Percentiles rank a stretch among this genome's conserved stretches.
These are phyloP conservation scores for Sciaenops ocellatus DNA, from an alignment of 2,797 vertebrate genomes.

Conservation along the genomic window DNA sequence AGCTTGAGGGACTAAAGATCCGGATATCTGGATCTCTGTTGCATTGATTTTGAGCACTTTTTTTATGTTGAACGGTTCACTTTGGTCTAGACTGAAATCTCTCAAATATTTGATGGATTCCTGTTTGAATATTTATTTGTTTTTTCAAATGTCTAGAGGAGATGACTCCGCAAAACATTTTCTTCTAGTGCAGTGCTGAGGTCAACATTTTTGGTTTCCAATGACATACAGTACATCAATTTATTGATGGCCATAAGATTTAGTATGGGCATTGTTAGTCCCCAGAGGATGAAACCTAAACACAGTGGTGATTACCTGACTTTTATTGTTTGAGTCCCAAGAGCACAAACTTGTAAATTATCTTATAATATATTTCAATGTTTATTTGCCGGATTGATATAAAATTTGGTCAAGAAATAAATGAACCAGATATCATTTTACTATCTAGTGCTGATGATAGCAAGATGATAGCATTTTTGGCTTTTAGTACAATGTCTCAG, in stretches of 20 bases:
- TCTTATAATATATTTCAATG: neutral
- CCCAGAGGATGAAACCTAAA: neutral
- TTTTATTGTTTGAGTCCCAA: neutral
- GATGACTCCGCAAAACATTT: neutral
- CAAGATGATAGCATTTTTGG: neutral
- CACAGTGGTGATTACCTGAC: neutral
- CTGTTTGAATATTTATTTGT: too few species aligned
- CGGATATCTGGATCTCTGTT: neutral
- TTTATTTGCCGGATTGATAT: too few species aligned
- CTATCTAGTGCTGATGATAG: neutral
- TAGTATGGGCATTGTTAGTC: too few species aligned
- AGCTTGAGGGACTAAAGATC: neutral
- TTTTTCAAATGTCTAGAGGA: too few species aligned
- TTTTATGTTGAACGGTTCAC: neutral
- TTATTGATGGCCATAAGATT: too few species aligned
- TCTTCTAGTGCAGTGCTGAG: neutral
- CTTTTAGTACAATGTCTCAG: neutral
- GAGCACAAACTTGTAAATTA: neutral
- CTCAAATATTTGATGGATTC: neutral
- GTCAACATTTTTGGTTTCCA: neutral
- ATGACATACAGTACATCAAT: neutral
- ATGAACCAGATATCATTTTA: too few species aligned
- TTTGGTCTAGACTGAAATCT: neutral
- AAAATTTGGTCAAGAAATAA: neutral
- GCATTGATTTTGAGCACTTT: neutral